Conservation (phyloP, 2,797 vertebrate species). For the Pagetopsis macropterus region DNA sequence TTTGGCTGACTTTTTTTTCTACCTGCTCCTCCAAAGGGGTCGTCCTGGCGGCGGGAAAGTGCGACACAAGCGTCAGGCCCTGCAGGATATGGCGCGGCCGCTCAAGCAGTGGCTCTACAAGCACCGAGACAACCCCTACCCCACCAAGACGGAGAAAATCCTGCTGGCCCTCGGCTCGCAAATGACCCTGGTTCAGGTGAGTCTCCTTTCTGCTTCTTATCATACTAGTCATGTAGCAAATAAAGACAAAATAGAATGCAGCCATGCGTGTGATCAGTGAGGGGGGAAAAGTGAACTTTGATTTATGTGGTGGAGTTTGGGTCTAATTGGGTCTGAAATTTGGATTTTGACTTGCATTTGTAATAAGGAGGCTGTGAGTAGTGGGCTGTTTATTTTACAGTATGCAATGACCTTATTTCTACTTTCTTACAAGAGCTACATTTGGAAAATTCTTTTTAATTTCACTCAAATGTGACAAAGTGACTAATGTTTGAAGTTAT, state of each 20-base stretch:
- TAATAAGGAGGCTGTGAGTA: constrained; percentile 29
- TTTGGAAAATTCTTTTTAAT: constrained; percentile 18
- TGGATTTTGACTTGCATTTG: constrained; percentile 23
- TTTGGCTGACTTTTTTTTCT: not conserved
- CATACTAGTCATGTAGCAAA: not conserved
- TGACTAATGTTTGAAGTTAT: constrained; percentile 14
- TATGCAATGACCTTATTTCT: constrained; percentile 37
- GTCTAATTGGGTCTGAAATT: constrained; percentile 31
- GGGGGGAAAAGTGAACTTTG: constrained; percentile 3
- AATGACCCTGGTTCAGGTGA: constrained; percentile 99
- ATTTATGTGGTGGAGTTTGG: constrained; percentile 26
- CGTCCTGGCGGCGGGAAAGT: constrained; percentile 91
- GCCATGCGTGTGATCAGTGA: constrained; percentile 15
- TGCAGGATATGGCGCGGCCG: constrained; percentile 98
- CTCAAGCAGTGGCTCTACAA: constrained; percentile 99
- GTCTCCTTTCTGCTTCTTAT: constrained; percentile 3
- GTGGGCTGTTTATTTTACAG: constrained; percentile 52
- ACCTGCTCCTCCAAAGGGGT: constrained; percentile 76
- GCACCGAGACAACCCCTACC: constrained; percentile 98
- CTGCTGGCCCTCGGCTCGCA: constrained; percentile 97
- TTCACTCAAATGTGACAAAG: constrained; percentile 32
- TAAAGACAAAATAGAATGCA: not conserved
- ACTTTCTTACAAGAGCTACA: constrained; percentile 23
- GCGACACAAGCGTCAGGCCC: constrained; percentile 95
- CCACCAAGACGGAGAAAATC: constrained; percentile 99